Evolutionary conservation across 2,888 invertebrate species (phyloP), one percentile per base, ranked within the genome.

Genomic region (Neoascia interrupta): DNA sequence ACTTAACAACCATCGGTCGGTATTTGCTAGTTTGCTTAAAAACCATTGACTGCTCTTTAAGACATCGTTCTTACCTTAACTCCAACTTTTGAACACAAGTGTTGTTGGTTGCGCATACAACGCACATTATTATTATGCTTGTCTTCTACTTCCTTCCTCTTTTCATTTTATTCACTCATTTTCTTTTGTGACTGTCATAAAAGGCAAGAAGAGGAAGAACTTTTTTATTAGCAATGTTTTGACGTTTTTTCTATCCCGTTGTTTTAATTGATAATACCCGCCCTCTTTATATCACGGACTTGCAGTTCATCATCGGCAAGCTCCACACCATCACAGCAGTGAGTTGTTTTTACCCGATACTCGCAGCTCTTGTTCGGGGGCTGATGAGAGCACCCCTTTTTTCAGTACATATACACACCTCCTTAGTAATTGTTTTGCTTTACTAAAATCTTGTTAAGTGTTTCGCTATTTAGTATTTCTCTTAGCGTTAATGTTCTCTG

Each of bases 201-300:
- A 49, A 43, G 54, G 45, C 41, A 41, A 66, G 13, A 66, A 49
- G 31, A 51, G 51, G 58, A 60, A 70, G 26, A 41, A 51, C 4
- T 63, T 63, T 56, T 60, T 60, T 53, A 51, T 49, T 72, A 53
- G 58, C 64, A 72, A 41, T 72, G 58, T 76, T 75, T 60, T 70
- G 75, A 56, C 18, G 45, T 31, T 58, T 70, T 60, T 45, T 31
- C 15, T n/a, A n/a, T n/a, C n/a, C n/a, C n/a, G 47, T 53, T 53
- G 15, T 53, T 68, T 68, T 58, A 58, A 66, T 60, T 61, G 36
- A 45, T 61, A 64, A 45, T 16, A 60, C 64, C 72, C 64, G 53
- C 76, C 73, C 64, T 47, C 61, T 37, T 64, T 19, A 41, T 28
- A 21, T 34, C 21, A 39, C 18, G 10, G 8, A 23, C 53, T 60